A percentile compares a stretch with the other conserved stretches of the same genome.
Conservation (phyloP, 2,888 invertebrate species). For the Ochropleura plecta region DNA sequence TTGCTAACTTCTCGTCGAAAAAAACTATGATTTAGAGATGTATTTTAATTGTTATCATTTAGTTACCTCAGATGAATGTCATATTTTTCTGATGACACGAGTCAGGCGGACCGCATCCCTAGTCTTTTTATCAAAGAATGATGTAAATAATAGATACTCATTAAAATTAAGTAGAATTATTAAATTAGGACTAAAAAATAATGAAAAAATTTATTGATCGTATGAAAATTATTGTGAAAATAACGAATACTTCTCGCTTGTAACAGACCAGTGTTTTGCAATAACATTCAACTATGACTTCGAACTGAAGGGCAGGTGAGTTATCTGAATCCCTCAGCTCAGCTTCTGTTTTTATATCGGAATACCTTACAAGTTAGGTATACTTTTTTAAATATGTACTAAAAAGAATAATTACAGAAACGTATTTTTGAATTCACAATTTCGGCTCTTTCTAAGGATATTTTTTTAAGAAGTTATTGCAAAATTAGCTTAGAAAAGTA, state of each 20-base stretch:
- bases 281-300: constrained; percentile 56
- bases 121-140: constrained; percentile 85
- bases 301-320: background rate
- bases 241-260: constrained; percentile 72
- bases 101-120: constrained; percentile 75
- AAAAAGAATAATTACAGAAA: background rate
- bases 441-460: too few species aligned
- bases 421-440: background rate
- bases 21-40: background rate
- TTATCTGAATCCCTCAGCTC: background rate
- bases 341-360: background rate
- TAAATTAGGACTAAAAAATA: constrained; percentile 82
- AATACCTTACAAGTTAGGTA: background rate
- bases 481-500: constrained; percentile 68
- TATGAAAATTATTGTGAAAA: constrained; percentile 74
- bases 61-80: constrained; percentile 44
- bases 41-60: constrained; percentile 33
- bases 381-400: background rate
- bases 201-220: constrained; percentile 78
- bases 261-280: constrained; percentile 67
- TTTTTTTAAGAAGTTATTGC: constrained; percentile 66
- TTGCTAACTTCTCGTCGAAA: background rate
- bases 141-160: constrained; percentile 89
- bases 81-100: constrained; percentile 58
- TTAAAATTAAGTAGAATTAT: constrained; percentile 87